These are phyloP conservation scores for Varanus komodoensis DNA, from an alignment of 2,113 vertebrate genomes.

Conservation along the genomic window DNA sequence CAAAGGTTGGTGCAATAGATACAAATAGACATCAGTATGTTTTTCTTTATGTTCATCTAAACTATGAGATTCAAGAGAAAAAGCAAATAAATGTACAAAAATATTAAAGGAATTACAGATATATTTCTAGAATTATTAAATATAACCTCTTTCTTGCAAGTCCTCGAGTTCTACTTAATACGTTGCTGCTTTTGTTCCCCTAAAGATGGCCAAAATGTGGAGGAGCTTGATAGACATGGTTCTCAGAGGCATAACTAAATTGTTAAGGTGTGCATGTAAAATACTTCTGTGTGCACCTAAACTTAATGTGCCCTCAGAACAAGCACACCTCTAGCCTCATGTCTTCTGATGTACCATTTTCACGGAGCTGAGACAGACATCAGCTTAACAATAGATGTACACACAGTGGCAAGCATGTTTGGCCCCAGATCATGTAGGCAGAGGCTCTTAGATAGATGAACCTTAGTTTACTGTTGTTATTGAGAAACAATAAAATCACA, in stretches of 20 bases:
- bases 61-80: constrained; percentile 9
- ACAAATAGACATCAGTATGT: neutral
- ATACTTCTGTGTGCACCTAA: neutral
- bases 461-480: neutral
- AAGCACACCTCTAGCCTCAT: neutral
- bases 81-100: neutral
- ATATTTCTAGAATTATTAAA: neutral
- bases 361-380: neutral
- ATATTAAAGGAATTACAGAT: neutral
- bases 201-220: neutral
- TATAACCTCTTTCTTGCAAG: neutral
- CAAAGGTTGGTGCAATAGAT: constrained; percentile 88
- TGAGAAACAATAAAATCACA: neutral
- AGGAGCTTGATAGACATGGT: neutral
- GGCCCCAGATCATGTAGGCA: neutral
- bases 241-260: no score
- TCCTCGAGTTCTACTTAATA: neutral
- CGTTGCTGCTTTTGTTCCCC: neutral
- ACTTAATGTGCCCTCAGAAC: neutral
- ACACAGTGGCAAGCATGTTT: neutral
- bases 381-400: neutral
- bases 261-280: neutral
- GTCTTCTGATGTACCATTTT: neutral
- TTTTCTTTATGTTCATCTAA: constrained; percentile 28
- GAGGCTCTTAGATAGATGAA: neutral